These are phyloP conservation scores for Metalampra italica DNA, from an alignment of 2,888 invertebrate species.

Conservation along the genomic window DNA sequence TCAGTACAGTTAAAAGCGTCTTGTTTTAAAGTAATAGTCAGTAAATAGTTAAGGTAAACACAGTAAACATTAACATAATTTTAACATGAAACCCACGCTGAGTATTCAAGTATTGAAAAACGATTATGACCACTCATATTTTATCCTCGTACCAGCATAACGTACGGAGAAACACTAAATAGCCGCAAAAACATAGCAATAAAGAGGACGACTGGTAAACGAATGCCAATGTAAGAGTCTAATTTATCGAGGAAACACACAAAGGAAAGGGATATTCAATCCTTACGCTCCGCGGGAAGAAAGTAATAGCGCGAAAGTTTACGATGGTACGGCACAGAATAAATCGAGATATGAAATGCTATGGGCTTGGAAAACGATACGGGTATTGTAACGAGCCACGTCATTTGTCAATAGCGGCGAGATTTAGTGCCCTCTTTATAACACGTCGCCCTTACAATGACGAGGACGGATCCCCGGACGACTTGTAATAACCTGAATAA, in stretches of 20 bases:
- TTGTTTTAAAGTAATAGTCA: too few species aligned
- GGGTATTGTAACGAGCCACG: slow-evolving; percentile 51
- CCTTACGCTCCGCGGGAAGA: slow-evolving; percentile 22
- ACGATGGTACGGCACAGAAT: slow-evolving; percentile 37
- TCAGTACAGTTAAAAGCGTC: too few species aligned
- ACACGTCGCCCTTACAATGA: slow-evolving; percentile 21
- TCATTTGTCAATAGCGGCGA: slow-evolving; percentile 60
- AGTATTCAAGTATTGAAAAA: not conserved
- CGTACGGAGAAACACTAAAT: slow-evolving; percentile 12
- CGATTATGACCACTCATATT: slow-evolving; percentile 4
- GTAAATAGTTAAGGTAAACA: too few species aligned
- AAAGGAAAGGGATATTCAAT: slow-evolving; percentile 27
- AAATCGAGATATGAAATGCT: slow-evolving; percentile 46
- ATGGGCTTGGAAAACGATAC: slow-evolving; percentile 47
- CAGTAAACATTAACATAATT: too few species aligned
- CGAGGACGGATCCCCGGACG: slow-evolving; percentile 26
- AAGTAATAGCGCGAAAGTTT: slow-evolving; percentile 32
- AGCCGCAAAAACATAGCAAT: slow-evolving; percentile 20
- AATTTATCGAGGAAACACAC: slow-evolving; percentile 28
- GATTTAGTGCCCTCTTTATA: slow-evolving; percentile 56
- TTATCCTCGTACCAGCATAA: slow-evolving; percentile 7
- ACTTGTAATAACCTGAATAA: slow-evolving; percentile 49
- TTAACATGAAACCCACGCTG: slow-evolving; percentile 11
- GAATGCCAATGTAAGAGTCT: slow-evolving; percentile 19
- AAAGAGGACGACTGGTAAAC: slow-evolving; percentile 19